phyloP scores from a whole-genome alignment of 2,797 vertebrate species.

The Fistularia commersonii region DNA sequence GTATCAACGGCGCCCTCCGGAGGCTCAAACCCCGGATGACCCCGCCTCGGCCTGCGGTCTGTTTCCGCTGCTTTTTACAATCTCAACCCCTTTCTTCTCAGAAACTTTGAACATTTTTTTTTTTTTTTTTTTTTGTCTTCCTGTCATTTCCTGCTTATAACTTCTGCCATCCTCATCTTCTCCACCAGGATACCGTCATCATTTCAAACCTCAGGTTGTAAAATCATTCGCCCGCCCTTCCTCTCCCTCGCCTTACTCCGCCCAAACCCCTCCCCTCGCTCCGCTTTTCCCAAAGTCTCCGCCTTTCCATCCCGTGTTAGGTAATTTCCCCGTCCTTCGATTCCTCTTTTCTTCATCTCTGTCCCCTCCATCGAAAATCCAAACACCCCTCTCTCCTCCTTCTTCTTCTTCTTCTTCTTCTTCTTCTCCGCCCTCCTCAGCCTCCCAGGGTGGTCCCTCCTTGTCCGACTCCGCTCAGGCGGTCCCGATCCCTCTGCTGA shows the following conservation, averaged over 20 bases:
- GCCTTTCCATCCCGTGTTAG: slow-evolving; percentile 44
- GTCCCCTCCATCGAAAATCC: background rate
- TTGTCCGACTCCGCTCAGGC: slow-evolving; percentile 21
- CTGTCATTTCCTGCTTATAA: slow-evolving; percentile 3
- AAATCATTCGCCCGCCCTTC: slow-evolving; percentile 55
- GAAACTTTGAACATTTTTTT: background rate
- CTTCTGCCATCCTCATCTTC: slow-evolving; percentile 2
- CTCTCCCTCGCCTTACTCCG: slow-evolving; percentile 62
- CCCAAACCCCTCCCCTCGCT: slow-evolving; percentile 23
- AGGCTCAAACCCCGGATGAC: slow-evolving; percentile 41
- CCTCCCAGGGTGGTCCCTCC: slow-evolving; percentile 20
- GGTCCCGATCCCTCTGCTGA: slow-evolving; percentile 64
- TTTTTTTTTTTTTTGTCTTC: background rate
- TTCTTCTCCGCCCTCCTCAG: slow-evolving; percentile 21
- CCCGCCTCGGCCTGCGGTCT: slow-evolving; percentile 43
- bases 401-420: background rate
- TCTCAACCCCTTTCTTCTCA: background rate
- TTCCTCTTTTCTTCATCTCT: background rate
- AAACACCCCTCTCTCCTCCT: background rate
- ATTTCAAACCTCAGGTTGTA: slow-evolving; percentile 71
- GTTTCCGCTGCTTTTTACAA: slow-evolving; percentile 2
- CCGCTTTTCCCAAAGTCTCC: slow-evolving; percentile 26
- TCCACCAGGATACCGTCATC: slow-evolving; percentile 46
- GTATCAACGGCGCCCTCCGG: slow-evolving; percentile 52
- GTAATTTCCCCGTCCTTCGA: slow-evolving; percentile 26